Percentiles rank a stretch among this genome's conserved stretches.
Evolutionary conservation across 2,888 invertebrate genomes (phyloP).

Genomic region (Epirrhoe tristata): DNA sequence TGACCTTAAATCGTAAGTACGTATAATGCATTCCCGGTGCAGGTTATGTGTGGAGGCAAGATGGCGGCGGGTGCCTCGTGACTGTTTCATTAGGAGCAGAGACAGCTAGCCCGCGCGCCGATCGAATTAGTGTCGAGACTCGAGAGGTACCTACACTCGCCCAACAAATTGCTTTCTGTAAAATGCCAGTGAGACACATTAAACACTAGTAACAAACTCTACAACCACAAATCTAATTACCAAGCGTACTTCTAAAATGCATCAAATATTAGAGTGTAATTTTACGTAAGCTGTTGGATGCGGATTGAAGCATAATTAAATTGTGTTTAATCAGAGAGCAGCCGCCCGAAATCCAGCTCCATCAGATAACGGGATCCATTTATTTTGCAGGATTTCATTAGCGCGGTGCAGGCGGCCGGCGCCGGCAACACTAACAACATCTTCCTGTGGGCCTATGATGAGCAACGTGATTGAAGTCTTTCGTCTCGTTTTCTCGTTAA

Average conservation of each 20-base stretch:
- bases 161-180: constrained; percentile 4
- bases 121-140: constrained; percentile 3
- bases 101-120: background rate
- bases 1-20: too few species aligned
- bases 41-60: background rate
- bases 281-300: background rate
- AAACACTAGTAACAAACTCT: background rate
- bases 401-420: background rate
- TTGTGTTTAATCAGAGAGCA: constrained; percentile 4
- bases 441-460: too few species aligned
- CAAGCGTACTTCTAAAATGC: background rate
- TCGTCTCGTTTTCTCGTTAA: too few species aligned
- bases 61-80: background rate
- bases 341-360: background rate
- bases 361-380: constrained; percentile 6
- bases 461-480: too few species aligned
- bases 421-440: background rate
- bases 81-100: background rate
- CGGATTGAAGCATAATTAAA: background rate
- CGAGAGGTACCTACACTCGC: constrained; percentile 9
- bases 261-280: background rate
- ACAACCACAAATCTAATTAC: background rate
- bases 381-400: constrained; percentile 10
- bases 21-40: background rate
- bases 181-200: background rate